Evolutionary conservation across 2,113 vertebrate genomes (phyloP).

Genomic region (Myrmophylax atrothorax): DNA sequence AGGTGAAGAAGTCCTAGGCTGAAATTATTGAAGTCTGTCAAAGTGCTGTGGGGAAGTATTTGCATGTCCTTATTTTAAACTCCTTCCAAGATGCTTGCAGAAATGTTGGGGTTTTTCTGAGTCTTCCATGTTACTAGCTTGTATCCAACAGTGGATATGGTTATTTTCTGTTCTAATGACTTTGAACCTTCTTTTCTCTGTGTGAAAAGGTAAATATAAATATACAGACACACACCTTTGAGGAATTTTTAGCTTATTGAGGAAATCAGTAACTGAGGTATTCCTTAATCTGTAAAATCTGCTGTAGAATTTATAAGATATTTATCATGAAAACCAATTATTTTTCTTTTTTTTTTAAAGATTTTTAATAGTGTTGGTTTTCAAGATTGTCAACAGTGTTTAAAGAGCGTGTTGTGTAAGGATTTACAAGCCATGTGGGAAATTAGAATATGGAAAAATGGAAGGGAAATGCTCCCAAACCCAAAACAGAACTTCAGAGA

Average conservation of each 20-base stretch:
- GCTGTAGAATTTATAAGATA: neutral
- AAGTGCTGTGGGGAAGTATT: neutral
- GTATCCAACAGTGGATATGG: neutral
- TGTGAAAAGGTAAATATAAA: neutral
- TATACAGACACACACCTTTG: fast-evolving
- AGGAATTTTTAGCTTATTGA: neutral
- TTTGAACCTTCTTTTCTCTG: neutral
- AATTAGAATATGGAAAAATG: neutral
- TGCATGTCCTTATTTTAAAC: neutral
- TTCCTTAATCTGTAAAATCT: neutral
- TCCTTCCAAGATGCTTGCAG: neutral
- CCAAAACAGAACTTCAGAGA: neutral
- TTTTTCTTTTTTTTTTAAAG: neutral
- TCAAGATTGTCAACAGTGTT: neutral
- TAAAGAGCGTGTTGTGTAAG: neutral
- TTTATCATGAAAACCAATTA: neutral
- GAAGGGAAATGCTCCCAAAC: neutral
- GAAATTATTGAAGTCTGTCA: neutral
- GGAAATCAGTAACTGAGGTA: neutral
- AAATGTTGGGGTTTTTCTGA: neutral
- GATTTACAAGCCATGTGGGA: neutral
- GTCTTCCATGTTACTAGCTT: neutral
- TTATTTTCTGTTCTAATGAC: neutral
- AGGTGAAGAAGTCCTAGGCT: neutral
- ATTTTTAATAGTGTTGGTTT: neutral